Base-by-base conservation (phyloP, 2,113 vertebrate species). In the Sphaerodactylus townsendi region DNA sequence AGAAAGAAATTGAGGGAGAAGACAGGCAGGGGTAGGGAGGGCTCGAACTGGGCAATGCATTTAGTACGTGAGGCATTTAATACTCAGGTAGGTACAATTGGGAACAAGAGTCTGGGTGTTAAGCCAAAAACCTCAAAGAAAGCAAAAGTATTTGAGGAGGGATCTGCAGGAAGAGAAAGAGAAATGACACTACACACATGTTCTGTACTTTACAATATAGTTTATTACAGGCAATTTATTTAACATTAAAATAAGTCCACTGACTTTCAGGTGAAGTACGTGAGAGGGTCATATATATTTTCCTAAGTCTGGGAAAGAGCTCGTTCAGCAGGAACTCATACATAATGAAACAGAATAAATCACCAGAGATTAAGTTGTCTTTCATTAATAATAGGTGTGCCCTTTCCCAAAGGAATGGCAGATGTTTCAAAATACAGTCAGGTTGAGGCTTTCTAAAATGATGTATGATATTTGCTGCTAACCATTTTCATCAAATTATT, bases 201-300 rank as follows among this genome's bases (percentile, higher is more conserved):
- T 69, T 46, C 75, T 8, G 74, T 28, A 78, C 70, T 84, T 41
- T 33, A 53, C 0, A 14, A 21, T 1, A 0, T 21, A 10, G 23
- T 0, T 35, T 14, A 65, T 80, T 39, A 82, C 44, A 0, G 62
- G 39, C 23, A 48, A 23, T 0, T 5, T 0, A 2, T 19, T 56
- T 4, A 69, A 41, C 70, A 1, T 15, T 1, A 83, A 53, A 10
- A 44, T 1, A 62, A 77, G 30, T 37, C 37, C 85, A 14, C 71
- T 46, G 65, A 23, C 69, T 77, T 23, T 15, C 13, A 70, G 9
- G 0, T n/a, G 0, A 41, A 74, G 81, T 53, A 2, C 39, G 70
- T 53, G 77, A 77, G 69, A 73, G 15, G 66, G 82, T 82, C 85
- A 77, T 77, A 86, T 77, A 82, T 86, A 77, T 8, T 3, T 39